phyloP scores from a whole-genome alignment of 2,797 vertebrate species.

The Chromis chromis region DNA sequence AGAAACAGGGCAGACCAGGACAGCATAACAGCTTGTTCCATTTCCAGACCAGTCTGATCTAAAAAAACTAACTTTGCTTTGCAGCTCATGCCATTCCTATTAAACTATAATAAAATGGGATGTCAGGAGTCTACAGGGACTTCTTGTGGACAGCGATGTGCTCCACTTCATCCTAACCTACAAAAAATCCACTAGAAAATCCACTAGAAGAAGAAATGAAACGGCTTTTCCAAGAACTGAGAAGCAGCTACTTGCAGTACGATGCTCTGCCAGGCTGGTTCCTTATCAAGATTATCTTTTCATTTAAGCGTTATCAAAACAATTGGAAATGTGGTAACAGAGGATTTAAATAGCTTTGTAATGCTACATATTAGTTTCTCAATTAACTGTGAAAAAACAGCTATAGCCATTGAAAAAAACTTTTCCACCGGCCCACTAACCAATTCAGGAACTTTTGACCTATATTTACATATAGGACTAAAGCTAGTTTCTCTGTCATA shows the following conservation, averaged over 20 bases:
- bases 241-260: not conserved
- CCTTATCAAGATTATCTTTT: constrained; percentile 16
- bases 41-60: constrained; percentile 68
- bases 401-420: not conserved
- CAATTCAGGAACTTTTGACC: not conserved
- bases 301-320: constrained; percentile 14
- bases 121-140: constrained; percentile 61
- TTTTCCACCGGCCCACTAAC: not conserved
- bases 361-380: constrained; percentile 8
- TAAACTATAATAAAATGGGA: constrained; percentile 66
- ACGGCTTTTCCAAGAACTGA: constrained; percentile 26
- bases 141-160: constrained; percentile 42
- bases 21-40: constrained; percentile 57
- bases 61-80: constrained; percentile 58
- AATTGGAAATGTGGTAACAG: constrained; percentile 29
- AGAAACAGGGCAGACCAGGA: constrained; percentile 63
- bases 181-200: constrained; percentile 40
- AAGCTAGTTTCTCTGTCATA: too few species aligned
- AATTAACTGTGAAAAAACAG: constrained; percentile 5
- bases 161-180: constrained; percentile 65
- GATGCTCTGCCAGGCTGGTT: not conserved
- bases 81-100: constrained; percentile 58
- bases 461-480: too few species aligned
- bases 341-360: constrained; percentile 8
- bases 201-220: constrained; percentile 34